Conservation (phyloP, 2,113 vertebrate species). For the Casuarius casuarius region DNA sequence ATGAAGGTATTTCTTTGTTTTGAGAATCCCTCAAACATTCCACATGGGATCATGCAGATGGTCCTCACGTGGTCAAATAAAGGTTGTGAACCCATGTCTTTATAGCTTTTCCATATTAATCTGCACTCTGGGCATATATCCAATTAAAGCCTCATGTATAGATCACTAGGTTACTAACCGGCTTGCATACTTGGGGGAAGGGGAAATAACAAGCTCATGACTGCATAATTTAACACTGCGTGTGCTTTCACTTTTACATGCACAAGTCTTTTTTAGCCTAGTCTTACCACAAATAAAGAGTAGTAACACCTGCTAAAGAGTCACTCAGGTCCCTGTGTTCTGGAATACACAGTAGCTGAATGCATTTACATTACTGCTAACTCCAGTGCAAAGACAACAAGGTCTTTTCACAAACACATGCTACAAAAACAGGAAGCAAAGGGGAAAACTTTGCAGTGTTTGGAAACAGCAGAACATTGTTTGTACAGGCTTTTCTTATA, state of each 20-base stretch:
- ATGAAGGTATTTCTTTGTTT: conserved; percentile 42
- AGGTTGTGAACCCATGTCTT: conserved; percentile 64
- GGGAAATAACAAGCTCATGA: conserved; percentile 52
- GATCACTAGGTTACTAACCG: conserved; percentile 63
- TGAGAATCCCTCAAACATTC: conserved; percentile 42
- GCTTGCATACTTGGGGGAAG: background rate
- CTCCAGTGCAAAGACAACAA: background rate
- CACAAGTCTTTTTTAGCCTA: conserved; percentile 9
- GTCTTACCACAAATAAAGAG: conserved; percentile 9
- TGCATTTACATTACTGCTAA: background rate
- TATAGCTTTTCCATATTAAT: conserved; percentile 65
- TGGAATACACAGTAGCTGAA: conserved; percentile 14
- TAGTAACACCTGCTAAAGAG: background rate
- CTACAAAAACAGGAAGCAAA: conserved; percentile 66
- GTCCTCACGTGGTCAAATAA: conserved; percentile 47
- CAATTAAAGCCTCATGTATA: conserved; percentile 63
- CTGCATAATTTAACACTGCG: conserved; percentile 31
- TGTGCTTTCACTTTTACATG: conserved; percentile 49
- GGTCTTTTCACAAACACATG: background rate
- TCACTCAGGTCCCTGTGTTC: background rate
- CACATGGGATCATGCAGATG: conserved; percentile 23
- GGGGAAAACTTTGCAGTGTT: conserved; percentile 45
- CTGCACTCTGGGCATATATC: conserved; percentile 56
- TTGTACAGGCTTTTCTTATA: conserved; percentile 27
- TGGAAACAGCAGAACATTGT: conserved; percentile 55